Evolutionary conservation across 2,797 vertebrate species (phyloP).

Genomic region (Eulemur coronatus): DNA sequence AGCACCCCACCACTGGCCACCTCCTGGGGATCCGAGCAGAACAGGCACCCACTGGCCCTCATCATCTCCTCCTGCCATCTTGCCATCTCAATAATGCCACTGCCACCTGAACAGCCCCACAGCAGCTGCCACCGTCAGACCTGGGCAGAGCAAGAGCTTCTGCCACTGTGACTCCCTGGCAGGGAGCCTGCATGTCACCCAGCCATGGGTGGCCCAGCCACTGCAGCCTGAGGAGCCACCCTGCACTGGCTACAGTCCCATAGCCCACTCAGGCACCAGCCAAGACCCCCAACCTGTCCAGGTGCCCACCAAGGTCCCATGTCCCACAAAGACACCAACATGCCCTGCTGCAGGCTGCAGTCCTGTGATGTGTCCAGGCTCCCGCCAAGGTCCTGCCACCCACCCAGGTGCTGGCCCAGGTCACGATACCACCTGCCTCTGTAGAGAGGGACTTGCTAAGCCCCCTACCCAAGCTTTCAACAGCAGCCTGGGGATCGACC

Average conservation of each 20-base stretch:
- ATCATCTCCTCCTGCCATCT: neutral
- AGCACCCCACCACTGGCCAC: neutral
- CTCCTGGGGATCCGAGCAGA: neutral
- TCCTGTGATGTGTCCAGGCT: neutral
- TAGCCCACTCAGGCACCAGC: neutral
- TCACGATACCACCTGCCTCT: neutral
- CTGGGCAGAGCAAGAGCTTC: neutral
- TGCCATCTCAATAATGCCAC: neutral
- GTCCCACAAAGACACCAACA: neutral
- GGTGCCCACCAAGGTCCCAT: neutral
- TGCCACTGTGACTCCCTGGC: neutral
- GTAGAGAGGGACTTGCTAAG: neutral
- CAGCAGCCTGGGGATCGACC: neutral
- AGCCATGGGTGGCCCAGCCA: neutral
- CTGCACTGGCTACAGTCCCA: neutral
- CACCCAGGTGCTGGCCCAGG: neutral
- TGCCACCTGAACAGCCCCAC: neutral
- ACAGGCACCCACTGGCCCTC: neutral
- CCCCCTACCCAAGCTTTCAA: neutral
- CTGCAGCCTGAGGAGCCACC: neutral
- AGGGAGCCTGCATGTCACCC: neutral
- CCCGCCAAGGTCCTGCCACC: too few species aligned
- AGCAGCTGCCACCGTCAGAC: neutral
- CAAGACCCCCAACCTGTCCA: neutral
- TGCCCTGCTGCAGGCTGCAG: neutral